phyloP scores from a whole-genome alignment of 2,113 vertebrate genomes.

The Campylomormyrus numenius region DNA sequence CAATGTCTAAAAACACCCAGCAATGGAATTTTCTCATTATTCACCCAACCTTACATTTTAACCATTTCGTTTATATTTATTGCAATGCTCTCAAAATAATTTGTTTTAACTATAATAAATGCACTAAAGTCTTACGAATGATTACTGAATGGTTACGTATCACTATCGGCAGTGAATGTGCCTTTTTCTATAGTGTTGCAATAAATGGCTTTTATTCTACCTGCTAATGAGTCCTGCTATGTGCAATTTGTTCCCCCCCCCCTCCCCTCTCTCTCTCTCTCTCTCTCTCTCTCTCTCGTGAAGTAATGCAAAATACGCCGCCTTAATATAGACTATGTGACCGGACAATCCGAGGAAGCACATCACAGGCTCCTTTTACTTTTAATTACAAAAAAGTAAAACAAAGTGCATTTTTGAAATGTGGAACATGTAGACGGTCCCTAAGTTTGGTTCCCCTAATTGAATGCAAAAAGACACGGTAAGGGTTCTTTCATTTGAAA shows the following conservation, averaged over 20 bases:
- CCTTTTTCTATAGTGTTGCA: background rate
- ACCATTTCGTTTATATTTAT: background rate
- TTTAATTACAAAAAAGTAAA: background rate
- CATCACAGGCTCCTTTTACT: background rate
- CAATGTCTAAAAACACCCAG: background rate
- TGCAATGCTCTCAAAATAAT: background rate
- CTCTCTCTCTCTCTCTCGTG: background rate
- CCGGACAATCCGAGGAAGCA: background rate
- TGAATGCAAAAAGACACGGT: background rate
- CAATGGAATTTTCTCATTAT: background rate
- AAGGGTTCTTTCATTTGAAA: background rate
- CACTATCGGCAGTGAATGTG: background rate
- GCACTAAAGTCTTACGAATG: background rate
- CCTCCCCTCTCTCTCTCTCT: too few relatives aligned
- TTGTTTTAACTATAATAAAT: background rate
- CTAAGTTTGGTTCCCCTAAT: background rate
- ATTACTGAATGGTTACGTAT: background rate
- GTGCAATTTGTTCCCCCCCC: background rate
- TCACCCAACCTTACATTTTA: background rate
- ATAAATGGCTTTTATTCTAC: background rate
- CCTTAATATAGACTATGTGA: background rate
- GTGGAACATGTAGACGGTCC: slow-evolving; percentile 1
- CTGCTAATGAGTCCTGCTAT: background rate
- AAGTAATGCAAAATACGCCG: background rate
- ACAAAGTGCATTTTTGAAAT: background rate